Evolutionary conservation across 2,797 vertebrate species (phyloP).

Genomic region (Coregonus suidteri): DNA sequence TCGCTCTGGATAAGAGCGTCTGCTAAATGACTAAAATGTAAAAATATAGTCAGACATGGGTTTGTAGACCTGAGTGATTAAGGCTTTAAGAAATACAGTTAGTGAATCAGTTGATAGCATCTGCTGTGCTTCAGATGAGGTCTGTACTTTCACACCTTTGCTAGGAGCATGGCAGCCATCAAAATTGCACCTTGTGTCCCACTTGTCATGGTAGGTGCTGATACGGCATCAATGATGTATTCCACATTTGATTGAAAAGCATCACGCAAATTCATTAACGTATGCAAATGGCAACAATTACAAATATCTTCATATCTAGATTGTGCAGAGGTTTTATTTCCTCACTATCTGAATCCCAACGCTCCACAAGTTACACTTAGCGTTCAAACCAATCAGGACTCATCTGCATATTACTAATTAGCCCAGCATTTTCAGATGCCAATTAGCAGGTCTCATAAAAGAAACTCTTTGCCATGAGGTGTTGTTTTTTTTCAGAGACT

Average conservation of each 20-base stretch:
- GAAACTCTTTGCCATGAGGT: conserved; percentile 76
- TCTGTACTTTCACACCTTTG: conserved; percentile 67
- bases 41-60: neutral
- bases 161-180: conserved; percentile 62
- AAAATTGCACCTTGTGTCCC: conserved; percentile 70
- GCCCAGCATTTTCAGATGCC: conserved; percentile 80
- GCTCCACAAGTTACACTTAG: conserved; percentile 76
- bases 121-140: conserved; percentile 42
- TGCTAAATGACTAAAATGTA: no score
- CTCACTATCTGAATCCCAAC: conserved; percentile 61
- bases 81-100: conserved; percentile 20
- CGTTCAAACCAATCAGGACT: conserved; percentile 82
- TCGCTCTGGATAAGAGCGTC: no score
- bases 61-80: conserved; percentile 22
- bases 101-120: conserved; percentile 58
- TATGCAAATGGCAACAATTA: conserved; percentile 84
- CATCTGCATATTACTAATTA: conserved; percentile 83
- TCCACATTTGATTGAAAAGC: conserved; percentile 76
- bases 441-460: conserved; percentile 81
- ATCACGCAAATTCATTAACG: conserved; percentile 81
- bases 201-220: conserved; percentile 71
- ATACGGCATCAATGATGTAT: conserved; percentile 80
- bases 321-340: conserved; percentile 53
- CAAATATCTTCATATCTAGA: conserved; percentile 80
- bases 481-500: conserved; percentile 77